phyloP scores from a whole-genome alignment of 2,797 vertebrate species.

The Pteropus rufus region DNA sequence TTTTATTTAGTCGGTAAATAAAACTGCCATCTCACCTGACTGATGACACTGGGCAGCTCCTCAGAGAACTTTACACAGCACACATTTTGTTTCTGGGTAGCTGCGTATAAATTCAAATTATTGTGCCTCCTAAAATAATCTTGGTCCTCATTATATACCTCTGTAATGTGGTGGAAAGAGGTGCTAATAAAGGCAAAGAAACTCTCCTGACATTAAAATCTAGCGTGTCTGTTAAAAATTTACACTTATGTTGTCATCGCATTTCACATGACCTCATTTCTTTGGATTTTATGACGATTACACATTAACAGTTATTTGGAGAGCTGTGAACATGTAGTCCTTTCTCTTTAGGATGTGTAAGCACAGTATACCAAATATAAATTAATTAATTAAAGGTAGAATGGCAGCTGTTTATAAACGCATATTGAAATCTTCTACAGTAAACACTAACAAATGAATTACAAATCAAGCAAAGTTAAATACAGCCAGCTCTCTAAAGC shows the following conservation, averaged over 20 bases:
- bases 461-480: not conserved
- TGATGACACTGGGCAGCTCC: not conserved
- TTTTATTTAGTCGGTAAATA: not conserved
- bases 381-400: not conserved
- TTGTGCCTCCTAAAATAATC: not conserved
- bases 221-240: not conserved
- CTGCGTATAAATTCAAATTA: slow-evolving; percentile 13
- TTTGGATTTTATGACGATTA: not conserved
- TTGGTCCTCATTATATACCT: not conserved
- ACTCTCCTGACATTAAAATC: not conserved
- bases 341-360: not conserved
- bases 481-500: not conserved
- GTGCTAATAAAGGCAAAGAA: not conserved
- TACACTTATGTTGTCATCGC: not conserved
- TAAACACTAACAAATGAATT: not conserved
- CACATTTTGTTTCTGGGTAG: not conserved
- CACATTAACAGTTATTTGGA: not conserved
- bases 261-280: not conserved
- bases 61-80: not conserved
- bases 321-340: not conserved
- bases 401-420: not conserved
- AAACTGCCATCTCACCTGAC: not conserved
- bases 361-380: not conserved
- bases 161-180: not conserved
- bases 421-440: not conserved